A percentile compares a stretch with the other conserved stretches of the same genome.
phyloP scores from a whole-genome alignment of 2,888 invertebrate species.

The Pollenia angustigena region DNA sequence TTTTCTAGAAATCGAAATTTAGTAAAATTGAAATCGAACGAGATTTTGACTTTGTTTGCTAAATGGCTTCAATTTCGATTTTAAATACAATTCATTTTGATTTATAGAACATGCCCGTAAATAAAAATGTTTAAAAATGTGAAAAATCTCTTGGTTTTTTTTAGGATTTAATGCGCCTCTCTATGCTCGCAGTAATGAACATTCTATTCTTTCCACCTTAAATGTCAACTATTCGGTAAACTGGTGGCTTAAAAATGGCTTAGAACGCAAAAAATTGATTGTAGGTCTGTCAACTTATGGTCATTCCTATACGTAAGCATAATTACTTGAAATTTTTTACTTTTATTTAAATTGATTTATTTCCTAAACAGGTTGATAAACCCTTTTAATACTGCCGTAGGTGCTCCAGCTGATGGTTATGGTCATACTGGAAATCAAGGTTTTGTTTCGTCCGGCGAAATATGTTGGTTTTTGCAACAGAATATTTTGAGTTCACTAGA shows the following conservation, averaged over 20 bases:
- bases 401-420: slow-evolving; percentile 89
- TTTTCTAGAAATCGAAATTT: background rate
- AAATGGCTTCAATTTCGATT: no score
- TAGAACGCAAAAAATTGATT: slow-evolving; percentile 91
- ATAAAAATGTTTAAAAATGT: no score
- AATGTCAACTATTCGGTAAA: slow-evolving; percentile 93
- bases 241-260: slow-evolving; percentile 90
- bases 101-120: no score
- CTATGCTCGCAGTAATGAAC: slow-evolving; percentile 87
- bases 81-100: no score
- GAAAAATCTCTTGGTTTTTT: background rate
- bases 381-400: slow-evolving; percentile 87
- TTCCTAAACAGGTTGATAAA: slow-evolving; percentile 86
- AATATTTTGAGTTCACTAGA: slow-evolving; percentile 85
- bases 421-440: slow-evolving; percentile 89
- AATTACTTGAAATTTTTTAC: background rate
- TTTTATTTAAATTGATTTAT: background rate
- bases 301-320: slow-evolving; percentile 88
- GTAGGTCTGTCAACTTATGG: slow-evolving; percentile 95
- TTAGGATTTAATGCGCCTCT: slow-evolving; percentile 92
- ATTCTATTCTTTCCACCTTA: slow-evolving; percentile 88
- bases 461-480: slow-evolving; percentile 88
- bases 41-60: no score
- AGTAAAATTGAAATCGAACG: no score
- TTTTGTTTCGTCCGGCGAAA: slow-evolving; percentile 89